Conservation (phyloP, 2,797 vertebrate species). For the Crocodylus rhombifer region DNA sequence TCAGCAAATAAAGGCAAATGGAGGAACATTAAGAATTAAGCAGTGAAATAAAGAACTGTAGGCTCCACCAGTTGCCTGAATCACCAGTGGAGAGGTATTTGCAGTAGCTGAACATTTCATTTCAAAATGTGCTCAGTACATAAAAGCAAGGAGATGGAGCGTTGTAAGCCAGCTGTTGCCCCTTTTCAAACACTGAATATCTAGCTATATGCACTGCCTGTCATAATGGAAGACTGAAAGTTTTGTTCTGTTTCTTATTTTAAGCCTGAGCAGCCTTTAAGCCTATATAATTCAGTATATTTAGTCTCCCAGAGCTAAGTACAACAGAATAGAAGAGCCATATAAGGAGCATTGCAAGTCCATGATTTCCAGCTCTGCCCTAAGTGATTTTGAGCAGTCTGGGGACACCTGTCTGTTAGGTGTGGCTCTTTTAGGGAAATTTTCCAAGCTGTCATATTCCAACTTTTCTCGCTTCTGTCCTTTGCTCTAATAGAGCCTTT, state of each 20-base stretch:
- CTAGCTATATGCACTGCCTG: background rate
- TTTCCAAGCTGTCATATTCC: background rate
- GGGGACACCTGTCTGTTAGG: fast-evolving
- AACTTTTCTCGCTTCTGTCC: background rate
- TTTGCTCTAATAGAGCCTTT: background rate
- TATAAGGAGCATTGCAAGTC: background rate
- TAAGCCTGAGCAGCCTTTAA: background rate
- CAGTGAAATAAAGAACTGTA: background rate
- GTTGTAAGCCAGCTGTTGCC: background rate
- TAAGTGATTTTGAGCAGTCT: background rate
- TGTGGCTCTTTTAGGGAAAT: background rate
- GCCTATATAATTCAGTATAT: fast-evolving
- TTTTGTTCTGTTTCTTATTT: background rate
- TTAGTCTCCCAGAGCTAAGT: background rate
- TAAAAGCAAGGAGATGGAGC: background rate
- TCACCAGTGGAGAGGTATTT: background rate
- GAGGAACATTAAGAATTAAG: background rate
- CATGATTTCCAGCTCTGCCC: background rate
- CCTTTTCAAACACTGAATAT: background rate
- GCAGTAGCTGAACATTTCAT: background rate
- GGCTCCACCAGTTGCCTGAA: background rate
- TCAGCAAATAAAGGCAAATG: background rate
- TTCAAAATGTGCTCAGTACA: background rate
- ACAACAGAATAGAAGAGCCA: fast-evolving
- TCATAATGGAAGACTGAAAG: background rate